These are phyloP conservation scores for Nothocercus julius DNA, from an alignment of 2,113 vertebrate genomes.

Conservation along the genomic window DNA sequence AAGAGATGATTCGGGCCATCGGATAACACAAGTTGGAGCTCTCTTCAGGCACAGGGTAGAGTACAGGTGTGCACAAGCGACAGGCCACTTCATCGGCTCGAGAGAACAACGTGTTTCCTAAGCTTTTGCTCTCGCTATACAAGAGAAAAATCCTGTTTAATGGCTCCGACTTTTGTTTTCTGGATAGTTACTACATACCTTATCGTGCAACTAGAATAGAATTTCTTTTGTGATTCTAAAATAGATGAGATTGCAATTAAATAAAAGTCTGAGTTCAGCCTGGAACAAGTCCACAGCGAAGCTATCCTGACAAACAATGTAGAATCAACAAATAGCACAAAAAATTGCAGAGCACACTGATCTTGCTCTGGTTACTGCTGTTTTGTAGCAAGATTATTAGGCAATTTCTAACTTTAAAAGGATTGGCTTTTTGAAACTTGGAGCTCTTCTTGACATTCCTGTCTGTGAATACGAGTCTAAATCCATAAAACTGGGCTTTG, in stretches of 20 bases:
- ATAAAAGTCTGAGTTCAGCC: neutral
- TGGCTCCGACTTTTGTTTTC: neutral
- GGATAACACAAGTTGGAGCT: neutral
- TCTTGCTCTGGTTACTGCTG: too few species aligned
- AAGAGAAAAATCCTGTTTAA: neutral
- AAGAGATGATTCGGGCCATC: neutral
- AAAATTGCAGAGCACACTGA: neutral
- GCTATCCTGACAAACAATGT: neutral
- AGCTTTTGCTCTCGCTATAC: neutral
- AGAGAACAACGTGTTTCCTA: neutral
- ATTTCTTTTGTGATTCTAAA: neutral
- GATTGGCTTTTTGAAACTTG: neutral
- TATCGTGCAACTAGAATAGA: neutral
- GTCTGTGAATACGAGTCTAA: neutral
- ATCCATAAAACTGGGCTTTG: neutral
- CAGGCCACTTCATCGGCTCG: neutral
- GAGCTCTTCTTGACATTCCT: neutral
- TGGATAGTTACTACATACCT: neutral
- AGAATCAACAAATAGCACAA: neutral
- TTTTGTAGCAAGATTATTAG: neutral
- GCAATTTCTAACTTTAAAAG: neutral
- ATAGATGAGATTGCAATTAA: neutral
- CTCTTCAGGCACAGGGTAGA: neutral
- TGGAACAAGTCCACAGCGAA: neutral
- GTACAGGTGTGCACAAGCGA: rapidly evolving